Percentiles rank a stretch among this genome's conserved stretches.
phyloP scores from a whole-genome alignment of 2,113 vertebrate species.

The Oplegnathus fasciatus region DNA sequence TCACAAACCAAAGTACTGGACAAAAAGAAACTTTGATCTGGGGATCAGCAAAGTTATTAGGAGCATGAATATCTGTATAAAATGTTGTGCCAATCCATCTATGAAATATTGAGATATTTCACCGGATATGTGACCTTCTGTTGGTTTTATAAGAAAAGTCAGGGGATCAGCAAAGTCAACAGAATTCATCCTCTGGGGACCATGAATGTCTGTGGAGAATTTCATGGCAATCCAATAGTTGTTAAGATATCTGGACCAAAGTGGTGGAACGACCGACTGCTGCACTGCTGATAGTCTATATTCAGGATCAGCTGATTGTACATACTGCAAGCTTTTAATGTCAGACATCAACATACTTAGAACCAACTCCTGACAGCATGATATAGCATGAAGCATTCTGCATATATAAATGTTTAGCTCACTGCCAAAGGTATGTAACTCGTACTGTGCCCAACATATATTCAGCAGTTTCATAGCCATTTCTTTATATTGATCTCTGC shows the following conservation, averaged over 20 bases:
- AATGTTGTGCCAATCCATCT: too few relatives aligned
- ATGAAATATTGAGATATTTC: too few relatives aligned
- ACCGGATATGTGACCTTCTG: too few relatives aligned
- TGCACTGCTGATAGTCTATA: neutral
- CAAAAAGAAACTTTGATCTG: too few relatives aligned
- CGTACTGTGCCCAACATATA: neutral
- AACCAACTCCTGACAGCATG: neutral
- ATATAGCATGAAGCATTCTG: neutral
- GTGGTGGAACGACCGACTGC: neutral
- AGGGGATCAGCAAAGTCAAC: neutral
- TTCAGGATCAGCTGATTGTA: conserved; percentile 7
- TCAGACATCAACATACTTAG: neutral
- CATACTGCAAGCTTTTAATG: conserved; percentile 9
- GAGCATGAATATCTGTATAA: too few relatives aligned
- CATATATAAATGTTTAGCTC: conserved; percentile 11
- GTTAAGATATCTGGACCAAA: neutral
- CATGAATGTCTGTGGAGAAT: neutral
- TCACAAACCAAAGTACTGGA: neutral
- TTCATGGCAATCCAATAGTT: neutral
- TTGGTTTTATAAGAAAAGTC: neutral
- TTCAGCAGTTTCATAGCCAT: conserved; percentile 14
- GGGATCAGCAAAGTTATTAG: neutral
- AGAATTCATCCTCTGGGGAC: neutral
- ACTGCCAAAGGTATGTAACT: conserved; percentile 21
- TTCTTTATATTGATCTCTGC: conserved; percentile 19